Base-by-base conservation (phyloP, 2,888 invertebrate genomes). In the Xestia rhomboidea region DNA sequence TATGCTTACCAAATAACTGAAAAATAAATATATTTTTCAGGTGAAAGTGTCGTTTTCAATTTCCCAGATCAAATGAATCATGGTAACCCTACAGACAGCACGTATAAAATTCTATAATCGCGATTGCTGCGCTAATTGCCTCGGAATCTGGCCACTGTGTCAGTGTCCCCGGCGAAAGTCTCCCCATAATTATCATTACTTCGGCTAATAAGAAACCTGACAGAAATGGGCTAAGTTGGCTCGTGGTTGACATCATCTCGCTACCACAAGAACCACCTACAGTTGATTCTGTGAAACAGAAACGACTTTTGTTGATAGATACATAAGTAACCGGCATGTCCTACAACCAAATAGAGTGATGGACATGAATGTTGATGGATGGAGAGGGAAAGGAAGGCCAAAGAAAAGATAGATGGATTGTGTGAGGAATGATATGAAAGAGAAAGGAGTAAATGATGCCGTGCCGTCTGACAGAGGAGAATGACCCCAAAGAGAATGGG, bases 81-180 rank as follows among this genome's bases (percentile, higher is more conserved):
- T 89, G 88, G 88, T 76, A 63, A 64, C 81, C 41, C 73, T 84
- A 84, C 76, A 74, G 13, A 34, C 73, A 60, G 63, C 24, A n/a
- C 27, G 84, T 87, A 87, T 90, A 89, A 90, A 89, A 90, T 90
- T 90, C 89, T 89, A 90, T 89, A 90, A 91, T 89, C 78, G 83
- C 87, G 86, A 91, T 91, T 88, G 88, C 85, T 67, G 83, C 72
- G 84, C 84, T 93, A 93, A 94, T 93, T 92, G 88, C 90, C 72
- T 67, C 60, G 89, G 87, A 92, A 89, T 87, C 89, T 91, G 91
- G 91, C 90, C 90, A 92, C 91, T 92, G 86, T 93, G 93, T 90
- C 92, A 91, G 83, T 86, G 85, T 81, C 81, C 79, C 66, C 76
- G 81, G 91, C 77, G 90, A 92, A 92, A 91, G 91, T 89, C 70